Conservation (phyloP, 2,888 invertebrate genomes). For the Eupithecia subumbrata region DNA sequence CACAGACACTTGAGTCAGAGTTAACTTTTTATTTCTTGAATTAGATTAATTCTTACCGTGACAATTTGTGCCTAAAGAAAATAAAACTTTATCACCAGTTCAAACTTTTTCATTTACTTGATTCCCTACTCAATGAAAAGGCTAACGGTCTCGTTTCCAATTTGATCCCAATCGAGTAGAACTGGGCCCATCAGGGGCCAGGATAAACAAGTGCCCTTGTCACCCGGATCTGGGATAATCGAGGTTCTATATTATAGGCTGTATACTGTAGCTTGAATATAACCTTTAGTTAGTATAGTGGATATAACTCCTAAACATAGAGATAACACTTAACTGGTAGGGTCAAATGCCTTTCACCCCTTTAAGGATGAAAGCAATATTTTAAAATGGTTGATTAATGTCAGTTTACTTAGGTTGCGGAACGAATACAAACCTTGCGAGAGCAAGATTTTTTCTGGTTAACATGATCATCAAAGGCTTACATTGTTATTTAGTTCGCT, state of each 20-base stretch:
- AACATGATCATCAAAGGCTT: not conserved
- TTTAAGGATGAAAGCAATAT: not conserved
- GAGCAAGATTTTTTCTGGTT: not conserved
- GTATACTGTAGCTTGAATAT: conserved; percentile 3
- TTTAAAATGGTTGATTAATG: not conserved
- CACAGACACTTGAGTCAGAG: not conserved
- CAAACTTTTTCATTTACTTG: conserved; percentile 32
- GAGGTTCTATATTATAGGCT: conserved; percentile 16
- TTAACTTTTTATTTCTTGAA: not conserved
- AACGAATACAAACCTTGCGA: not conserved
- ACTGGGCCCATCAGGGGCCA: conserved; percentile 39
- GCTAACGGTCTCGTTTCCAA: conserved; percentile 42
- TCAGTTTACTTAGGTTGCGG: not conserved
- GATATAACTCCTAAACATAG: conserved; percentile 15
- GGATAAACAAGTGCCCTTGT: conserved; percentile 47
- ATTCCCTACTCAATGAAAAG: conserved; percentile 37
- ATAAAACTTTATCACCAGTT: conserved; percentile 22
- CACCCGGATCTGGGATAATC: conserved; percentile 44
- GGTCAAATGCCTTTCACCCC: not conserved
- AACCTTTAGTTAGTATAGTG: conserved; percentile 34
- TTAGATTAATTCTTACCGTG: not conserved
- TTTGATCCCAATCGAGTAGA: conserved; percentile 43
- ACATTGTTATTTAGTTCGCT: not conserved
- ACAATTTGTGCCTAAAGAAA: conserved; percentile 10
- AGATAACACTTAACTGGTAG: not conserved